Base-by-base conservation (phyloP, 2,888 invertebrate species). In the Patella ulyssiponensis region DNA sequence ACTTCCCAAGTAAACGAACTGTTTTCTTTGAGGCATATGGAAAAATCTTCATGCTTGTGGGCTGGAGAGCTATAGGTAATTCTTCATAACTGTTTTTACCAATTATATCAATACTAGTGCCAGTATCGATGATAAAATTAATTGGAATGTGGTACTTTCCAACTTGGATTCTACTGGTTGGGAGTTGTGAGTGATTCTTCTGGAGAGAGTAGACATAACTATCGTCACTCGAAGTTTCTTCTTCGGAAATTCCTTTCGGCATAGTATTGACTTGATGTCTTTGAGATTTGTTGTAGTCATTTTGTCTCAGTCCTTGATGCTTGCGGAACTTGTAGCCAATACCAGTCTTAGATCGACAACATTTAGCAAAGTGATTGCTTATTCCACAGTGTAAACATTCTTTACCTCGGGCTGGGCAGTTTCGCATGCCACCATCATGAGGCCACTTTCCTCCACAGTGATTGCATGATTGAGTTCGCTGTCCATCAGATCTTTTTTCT, bases 261-360 rank as follows among this genome's bases (percentile, higher is more conserved):
- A 64, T 64, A 12, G 64, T 20, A 64, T 64, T 64, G 23, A 64
- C 64, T 64, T 64, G n/a, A 23, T 64, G 20, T 64, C 20, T 51
- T 51, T 53, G 15, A 17, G n/a, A 15, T 70, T n/a, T 23, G 14
- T 15, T 15, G 20, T 20, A 23, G 23, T 4, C 20, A 17, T 44
- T 71, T 52, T 52, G 27, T 71, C n/a, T 53, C 27, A 20, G n/a
- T 23, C 17, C 44, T 27, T 71, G 70, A 14, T 27, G 71, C 15
- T 52, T 70, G 53, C 14, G 14, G 7, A 54, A n/a, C 5, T 20
- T 69, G 33, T 64, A 44, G 11, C 53, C 27, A 33, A 72, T 12
- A n/a, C 15, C 58, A 69, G 75, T 75, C 69, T 27, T 69, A n/a
- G 75, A 51, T 77, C 73, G 44, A 51, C 77, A 77, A 14, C 72